Percentiles rank a stretch among this genome's conserved stretches.
These are phyloP conservation scores for Hemithea aestivaria DNA, from an alignment of 2,888 invertebrate species.

Conservation along the genomic window DNA sequence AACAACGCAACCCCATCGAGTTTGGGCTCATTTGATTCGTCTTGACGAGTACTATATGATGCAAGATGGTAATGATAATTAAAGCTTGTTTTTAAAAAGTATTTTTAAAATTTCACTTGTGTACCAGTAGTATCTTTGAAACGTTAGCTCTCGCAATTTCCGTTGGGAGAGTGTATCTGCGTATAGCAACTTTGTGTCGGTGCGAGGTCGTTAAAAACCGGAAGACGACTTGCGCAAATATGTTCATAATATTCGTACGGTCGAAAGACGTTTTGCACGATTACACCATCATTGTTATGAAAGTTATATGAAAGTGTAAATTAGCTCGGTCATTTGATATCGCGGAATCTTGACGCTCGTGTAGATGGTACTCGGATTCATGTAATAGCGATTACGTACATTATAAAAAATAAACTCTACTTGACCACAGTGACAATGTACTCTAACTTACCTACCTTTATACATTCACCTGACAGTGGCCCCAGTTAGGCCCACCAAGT, in stretches of 20 bases:
- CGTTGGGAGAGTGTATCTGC: slow-evolving; percentile 19
- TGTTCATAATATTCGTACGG: slow-evolving; percentile 2
- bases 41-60: too few species aligned
- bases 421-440: too few species aligned
- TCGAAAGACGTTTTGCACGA: slow-evolving; percentile 32
- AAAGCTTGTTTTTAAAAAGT: too few species aligned
- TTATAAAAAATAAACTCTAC: not conserved
- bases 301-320: slow-evolving; percentile 45
- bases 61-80: too few species aligned
- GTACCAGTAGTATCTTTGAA: slow-evolving; percentile 29
- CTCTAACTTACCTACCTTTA: too few species aligned
- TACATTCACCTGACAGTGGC: too few species aligned
- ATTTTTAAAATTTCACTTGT: too few species aligned
- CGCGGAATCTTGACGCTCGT: slow-evolving; percentile 43
- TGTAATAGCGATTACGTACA: slow-evolving; percentile 24
- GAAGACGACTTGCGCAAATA: slow-evolving; percentile 20
- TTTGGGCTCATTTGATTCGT: too few species aligned
- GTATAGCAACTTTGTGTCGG: slow-evolving; percentile 14
- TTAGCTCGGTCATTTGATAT: slow-evolving; percentile 30
- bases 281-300: slow-evolving; percentile 40
- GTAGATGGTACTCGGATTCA: slow-evolving; percentile 24
- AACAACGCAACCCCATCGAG: too few species aligned
- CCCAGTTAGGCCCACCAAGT: too few species aligned
- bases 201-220: slow-evolving; percentile 33
- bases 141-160: slow-evolving; percentile 34